phyloP scores from a whole-genome alignment of 2,113 vertebrate species.

The Geococcyx californianus region DNA sequence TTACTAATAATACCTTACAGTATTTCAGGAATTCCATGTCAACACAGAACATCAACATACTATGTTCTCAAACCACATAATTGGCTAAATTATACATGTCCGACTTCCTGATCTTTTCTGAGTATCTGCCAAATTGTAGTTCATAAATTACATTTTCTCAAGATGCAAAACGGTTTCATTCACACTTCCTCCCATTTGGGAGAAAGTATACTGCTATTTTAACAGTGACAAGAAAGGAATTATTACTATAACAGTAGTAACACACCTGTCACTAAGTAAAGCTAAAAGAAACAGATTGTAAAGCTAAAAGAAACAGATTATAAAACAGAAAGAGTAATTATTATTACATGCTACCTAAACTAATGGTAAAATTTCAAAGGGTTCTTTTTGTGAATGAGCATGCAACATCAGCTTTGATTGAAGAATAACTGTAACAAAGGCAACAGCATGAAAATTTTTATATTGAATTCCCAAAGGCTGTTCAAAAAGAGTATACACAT shows the following conservation, averaged over 20 bases:
- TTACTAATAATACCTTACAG: not conserved
- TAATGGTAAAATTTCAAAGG: not conserved
- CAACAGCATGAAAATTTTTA: not conserved
- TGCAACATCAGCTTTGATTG: not conserved
- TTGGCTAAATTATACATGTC: not conserved
- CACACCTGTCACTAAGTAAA: not conserved
- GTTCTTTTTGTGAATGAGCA: not conserved
- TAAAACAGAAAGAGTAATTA: not conserved
- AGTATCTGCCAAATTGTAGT: not conserved
- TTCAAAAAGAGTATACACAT: not conserved
- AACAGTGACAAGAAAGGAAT: not conserved
- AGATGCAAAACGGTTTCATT: not conserved
- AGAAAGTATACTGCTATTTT: not conserved
- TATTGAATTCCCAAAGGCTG: not conserved
- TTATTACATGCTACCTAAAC: not conserved
- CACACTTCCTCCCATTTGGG: not conserved
- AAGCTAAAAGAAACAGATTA: not conserved
- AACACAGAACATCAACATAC: not conserved
- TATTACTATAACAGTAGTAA: not conserved
- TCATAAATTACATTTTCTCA: not conserved
- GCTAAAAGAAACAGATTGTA: not conserved
- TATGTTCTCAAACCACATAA: not conserved
- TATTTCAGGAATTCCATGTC: not conserved
- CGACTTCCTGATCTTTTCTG: not conserved
- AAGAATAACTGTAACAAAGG: not conserved